phyloP scores from a whole-genome alignment of 2,797 vertebrate species.

The Delichon dasypus region DNA sequence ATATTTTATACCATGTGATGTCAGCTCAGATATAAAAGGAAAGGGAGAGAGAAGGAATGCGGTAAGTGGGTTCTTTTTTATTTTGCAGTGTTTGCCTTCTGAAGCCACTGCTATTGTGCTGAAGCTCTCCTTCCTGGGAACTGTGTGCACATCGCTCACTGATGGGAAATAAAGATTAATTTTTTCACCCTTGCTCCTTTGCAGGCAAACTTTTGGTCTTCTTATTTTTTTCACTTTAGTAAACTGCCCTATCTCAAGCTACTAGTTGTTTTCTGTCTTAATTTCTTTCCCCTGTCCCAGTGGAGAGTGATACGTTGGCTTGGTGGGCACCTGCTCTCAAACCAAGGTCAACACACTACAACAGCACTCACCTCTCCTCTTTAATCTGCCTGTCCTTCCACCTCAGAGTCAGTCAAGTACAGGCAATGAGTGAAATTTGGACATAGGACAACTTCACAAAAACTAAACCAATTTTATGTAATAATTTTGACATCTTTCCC shows the following conservation, averaged over 20 bases:
- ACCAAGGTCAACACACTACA: background rate
- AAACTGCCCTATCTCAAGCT: background rate
- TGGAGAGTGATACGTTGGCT: background rate
- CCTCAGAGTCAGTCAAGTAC: background rate
- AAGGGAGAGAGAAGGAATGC: background rate
- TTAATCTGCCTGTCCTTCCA: background rate
- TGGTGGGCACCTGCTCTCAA: too few species aligned
- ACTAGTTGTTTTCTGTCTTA: background rate
- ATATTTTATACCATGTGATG: background rate
- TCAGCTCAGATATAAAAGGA: background rate
- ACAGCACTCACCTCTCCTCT: background rate
- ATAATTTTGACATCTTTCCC: background rate
- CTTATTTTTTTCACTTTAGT: background rate
- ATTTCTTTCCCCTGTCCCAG: background rate
- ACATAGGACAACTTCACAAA: background rate
- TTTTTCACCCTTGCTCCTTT: background rate
- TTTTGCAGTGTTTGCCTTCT: background rate
- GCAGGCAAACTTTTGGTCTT: background rate
- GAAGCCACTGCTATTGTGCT: too few species aligned
- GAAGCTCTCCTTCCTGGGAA: background rate
- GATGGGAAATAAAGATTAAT: background rate
- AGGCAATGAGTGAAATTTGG: background rate
- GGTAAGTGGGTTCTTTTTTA: accelerated
- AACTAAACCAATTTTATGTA: background rate
- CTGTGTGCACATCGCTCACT: accelerated